phyloP scores from a whole-genome alignment of 2,113 vertebrate genomes.

The Petaurus breviceps region DNA sequence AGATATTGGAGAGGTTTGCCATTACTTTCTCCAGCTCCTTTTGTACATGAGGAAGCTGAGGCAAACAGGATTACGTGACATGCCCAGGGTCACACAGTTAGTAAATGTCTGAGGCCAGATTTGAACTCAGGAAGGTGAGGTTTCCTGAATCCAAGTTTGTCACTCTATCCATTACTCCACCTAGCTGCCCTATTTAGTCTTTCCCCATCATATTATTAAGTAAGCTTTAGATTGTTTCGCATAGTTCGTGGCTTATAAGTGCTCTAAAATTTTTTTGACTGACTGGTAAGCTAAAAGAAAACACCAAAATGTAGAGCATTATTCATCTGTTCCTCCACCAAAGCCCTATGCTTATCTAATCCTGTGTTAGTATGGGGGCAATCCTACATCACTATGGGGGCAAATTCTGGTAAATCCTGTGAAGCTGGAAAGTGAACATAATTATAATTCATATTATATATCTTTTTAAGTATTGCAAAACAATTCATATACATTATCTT shows the following conservation, averaged over 20 bases:
- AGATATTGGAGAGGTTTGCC: background rate
- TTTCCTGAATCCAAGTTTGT: background rate
- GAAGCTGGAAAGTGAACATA: background rate
- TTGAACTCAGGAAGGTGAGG: background rate
- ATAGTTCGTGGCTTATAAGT: background rate
- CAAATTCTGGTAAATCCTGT: background rate
- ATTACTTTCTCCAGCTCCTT: background rate
- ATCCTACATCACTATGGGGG: background rate
- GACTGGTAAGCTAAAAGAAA: background rate
- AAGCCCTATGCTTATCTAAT: background rate
- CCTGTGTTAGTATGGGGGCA: background rate
- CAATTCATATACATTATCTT: background rate
- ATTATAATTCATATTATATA: background rate
- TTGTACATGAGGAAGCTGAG: background rate
- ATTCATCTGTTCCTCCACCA: background rate
- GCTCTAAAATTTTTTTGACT: background rate
- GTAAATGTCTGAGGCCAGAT: background rate
- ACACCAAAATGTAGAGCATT: background rate
- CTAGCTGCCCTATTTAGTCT: background rate
- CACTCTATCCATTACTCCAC: background rate
- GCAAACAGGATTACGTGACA: background rate
- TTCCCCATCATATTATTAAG: background rate
- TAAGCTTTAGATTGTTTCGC: background rate
- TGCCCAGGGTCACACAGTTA: background rate
- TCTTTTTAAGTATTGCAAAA: background rate